Evolutionary conservation across 2,113 vertebrate genomes (phyloP).

Genomic region (Leptobrachium ailaonicum): DNA sequence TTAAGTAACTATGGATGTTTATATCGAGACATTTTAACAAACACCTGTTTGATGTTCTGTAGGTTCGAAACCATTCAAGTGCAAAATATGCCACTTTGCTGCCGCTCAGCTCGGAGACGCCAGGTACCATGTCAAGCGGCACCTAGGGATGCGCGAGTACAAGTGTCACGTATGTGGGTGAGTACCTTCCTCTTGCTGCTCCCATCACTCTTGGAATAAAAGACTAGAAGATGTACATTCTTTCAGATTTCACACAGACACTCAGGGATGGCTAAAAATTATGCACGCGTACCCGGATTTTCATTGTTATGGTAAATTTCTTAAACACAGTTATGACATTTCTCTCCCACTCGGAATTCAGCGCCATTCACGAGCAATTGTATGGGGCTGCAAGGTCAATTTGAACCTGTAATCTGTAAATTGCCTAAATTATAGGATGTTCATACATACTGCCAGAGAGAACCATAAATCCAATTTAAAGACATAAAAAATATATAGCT

Average conservation of each 20-base stretch:
- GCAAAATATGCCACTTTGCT: slow-evolving; percentile 98
- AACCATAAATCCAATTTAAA: slow-evolving; percentile 79
- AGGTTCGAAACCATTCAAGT: slow-evolving; percentile 99
- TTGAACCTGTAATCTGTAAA: slow-evolving; percentile 89
- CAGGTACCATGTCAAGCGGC: slow-evolving; percentile 97
- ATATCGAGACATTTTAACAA: no score
- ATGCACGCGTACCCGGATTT: slow-evolving; percentile 73
- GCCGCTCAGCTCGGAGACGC: slow-evolving; percentile 97
- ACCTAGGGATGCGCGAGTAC: slow-evolving; percentile 98
- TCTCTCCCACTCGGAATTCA: slow-evolving; percentile 77
- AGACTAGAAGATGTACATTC: slow-evolving; percentile 62
- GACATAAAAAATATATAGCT: slow-evolving; percentile 76
- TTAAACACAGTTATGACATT: slow-evolving; percentile 84
- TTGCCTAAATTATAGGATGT: slow-evolving; percentile 90
- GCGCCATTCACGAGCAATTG: slow-evolving; percentile 79
- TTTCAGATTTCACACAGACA: slow-evolving; percentile 66
- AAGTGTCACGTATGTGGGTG: slow-evolving; percentile 98
- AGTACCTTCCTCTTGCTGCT: slow-evolving; percentile 71
- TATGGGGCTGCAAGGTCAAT: slow-evolving; percentile 81
- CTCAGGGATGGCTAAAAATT: slow-evolving; percentile 70
- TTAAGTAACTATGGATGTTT: no score
- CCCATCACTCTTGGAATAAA: slow-evolving; percentile 54
- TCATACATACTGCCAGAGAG: slow-evolving; percentile 81
- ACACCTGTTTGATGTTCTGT: slow-evolving; percentile 65
- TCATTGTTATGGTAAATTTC: slow-evolving; percentile 83